A percentile compares a stretch with the other conserved stretches of the same genome.
phyloP scores from a whole-genome alignment of 2,888 invertebrate species.

The Theristus sp. region DNA sequence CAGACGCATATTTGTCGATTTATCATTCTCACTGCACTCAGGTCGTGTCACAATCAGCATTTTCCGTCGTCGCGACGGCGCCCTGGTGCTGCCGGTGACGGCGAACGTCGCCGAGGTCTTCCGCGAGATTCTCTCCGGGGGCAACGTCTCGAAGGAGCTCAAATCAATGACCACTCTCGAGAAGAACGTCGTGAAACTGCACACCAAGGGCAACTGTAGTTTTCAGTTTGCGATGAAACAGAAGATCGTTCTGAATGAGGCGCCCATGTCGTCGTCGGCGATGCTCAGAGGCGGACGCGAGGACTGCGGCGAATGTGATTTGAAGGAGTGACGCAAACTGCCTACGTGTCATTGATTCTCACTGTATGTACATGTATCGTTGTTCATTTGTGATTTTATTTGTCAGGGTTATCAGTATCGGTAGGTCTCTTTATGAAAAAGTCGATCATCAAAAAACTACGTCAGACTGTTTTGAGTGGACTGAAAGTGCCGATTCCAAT shows the following conservation, averaged over 20 bases:
- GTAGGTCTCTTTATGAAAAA: too few relatives aligned
- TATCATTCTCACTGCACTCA: background rate
- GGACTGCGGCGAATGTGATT: too few relatives aligned
- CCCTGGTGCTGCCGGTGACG: slow-evolving; percentile 21
- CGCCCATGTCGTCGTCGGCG: background rate
- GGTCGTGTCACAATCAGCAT: slow-evolving; percentile 4
- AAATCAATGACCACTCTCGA: slow-evolving; percentile 16
- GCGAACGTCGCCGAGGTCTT: slow-evolving; percentile 23
- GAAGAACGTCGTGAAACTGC: slow-evolving; percentile 10
- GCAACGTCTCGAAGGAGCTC: slow-evolving; percentile 9
- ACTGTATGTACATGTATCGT: too few relatives aligned
- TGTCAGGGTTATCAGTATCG: too few relatives aligned
- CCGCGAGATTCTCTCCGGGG: slow-evolving; percentile 10
- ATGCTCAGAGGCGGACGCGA: too few relatives aligned
- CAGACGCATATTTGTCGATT: too few relatives aligned
- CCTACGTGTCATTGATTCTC: too few relatives aligned
- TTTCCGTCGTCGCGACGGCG: slow-evolving; percentile 18
- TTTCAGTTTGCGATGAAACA: slow-evolving; percentile 22
- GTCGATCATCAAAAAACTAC: too few relatives aligned
- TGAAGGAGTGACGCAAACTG: too few relatives aligned
- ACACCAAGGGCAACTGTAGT: slow-evolving; percentile 4
- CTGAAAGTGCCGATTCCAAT: too few relatives aligned
- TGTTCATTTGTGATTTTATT: too few relatives aligned
- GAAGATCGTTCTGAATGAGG: slow-evolving; percentile 21
- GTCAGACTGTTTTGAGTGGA: too few relatives aligned